phyloP scores from a whole-genome alignment of 2,113 vertebrate species.

The Amphiprion percula region DNA sequence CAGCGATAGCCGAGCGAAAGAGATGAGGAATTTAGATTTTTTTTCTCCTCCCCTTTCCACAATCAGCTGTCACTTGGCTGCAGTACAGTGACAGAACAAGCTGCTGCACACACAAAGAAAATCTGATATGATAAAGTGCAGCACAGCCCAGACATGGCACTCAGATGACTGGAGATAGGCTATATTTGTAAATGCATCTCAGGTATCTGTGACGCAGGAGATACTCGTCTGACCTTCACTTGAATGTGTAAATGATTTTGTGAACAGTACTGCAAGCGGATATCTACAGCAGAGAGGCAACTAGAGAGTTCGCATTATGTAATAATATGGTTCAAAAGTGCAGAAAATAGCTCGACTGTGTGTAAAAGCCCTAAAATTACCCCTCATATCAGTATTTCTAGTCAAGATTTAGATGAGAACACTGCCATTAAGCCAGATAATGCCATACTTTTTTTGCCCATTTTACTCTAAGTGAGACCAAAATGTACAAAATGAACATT shows the following conservation, averaged over 20 bases:
- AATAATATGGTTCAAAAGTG: too few species aligned
- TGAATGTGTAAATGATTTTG: background rate
- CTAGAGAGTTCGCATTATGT: too few species aligned
- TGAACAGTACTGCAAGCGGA: too few species aligned
- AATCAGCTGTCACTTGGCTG: constrained; percentile 15
- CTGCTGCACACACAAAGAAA: background rate
- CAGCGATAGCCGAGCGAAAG: constrained; percentile 20
- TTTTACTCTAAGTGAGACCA: too few species aligned
- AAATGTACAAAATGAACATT: too few species aligned
- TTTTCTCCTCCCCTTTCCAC: background rate
- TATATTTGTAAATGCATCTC: constrained; percentile 16
- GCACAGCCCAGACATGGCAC: background rate
- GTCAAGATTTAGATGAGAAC: too few species aligned
- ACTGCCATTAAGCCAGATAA: too few species aligned
- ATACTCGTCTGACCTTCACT: constrained; percentile 25
- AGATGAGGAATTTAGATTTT: constrained; percentile 38
- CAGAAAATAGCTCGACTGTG: too few species aligned
- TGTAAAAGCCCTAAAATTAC: too few species aligned
- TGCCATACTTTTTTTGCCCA: too few species aligned
- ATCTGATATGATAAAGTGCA: constrained; percentile 23
- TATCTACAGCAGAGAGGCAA: too few species aligned
- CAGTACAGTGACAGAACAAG: constrained; percentile 10
- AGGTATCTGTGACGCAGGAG: constrained; percentile 28
- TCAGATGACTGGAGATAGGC: background rate
- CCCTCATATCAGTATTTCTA: too few species aligned